Base-by-base conservation (phyloP, 2,888 invertebrate species). In the Macrophya alboannulata region DNA sequence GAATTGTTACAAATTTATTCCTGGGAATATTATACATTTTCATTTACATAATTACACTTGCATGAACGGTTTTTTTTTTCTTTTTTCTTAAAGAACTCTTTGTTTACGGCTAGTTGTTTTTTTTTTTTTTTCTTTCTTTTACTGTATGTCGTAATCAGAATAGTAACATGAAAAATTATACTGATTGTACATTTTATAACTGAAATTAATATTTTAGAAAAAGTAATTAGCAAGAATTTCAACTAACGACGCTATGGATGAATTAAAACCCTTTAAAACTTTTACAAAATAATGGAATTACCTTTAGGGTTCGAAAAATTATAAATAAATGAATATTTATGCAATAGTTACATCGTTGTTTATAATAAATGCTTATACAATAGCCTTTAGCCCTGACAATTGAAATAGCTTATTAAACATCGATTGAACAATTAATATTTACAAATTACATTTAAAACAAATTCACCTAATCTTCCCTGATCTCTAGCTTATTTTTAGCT, bases 31-130 rank as follows among this genome's bases (percentile, higher is more conserved):
- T 51, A 31, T 55, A 31, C 51, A 51, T 37, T 77, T 72, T 51
- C 37, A 77, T 77, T 77, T 77, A 77, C 76, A 77, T 77, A 48
- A 77, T 77, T 51, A 77, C 76, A 77, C 51, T 25, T 45, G 21
- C 43, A 8, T 68, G 40, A 25, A 15, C 6, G 37, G 17, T 37
- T 15, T 12, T 6, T 68, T 68, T 37, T 37, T 31, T 74, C 12
- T 21, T 62, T 21, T 21, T 62, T n/a, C 10, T 62, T 62, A n/a
- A n/a, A 21, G 21, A 31, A 31, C 31, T 31, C 31, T 31, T 31
- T 31, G 31, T 31, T 31, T 31, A 31, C 3, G 3, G 31, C 31
- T 31, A 31, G 31, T 31, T 31, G 3, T 31, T 31, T 31, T 31
- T 31, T 31, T 31, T 31, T 2, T 2, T 31, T 31, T 31, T 31